A percentile compares a stretch with the other conserved stretches of the same genome.
Conservation (phyloP, 2,113 vertebrate species). For the Esox niger region DNA sequence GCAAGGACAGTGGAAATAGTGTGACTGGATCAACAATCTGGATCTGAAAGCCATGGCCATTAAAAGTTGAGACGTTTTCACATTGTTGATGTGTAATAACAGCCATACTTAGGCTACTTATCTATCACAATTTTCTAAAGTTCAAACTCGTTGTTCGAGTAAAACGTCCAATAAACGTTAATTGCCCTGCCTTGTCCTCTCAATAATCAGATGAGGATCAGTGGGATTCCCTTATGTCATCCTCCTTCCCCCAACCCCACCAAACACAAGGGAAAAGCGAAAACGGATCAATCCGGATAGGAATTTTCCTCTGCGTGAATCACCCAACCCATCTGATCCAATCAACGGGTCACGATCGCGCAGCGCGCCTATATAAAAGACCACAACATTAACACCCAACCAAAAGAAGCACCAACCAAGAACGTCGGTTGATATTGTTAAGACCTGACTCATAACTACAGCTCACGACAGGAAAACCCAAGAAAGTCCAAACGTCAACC, state of each 20-base stretch:
- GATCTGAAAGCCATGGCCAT: too few relatives aligned
- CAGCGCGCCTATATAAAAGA: constrained; percentile 65
- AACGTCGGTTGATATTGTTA: neutral
- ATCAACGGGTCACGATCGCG: constrained; percentile 55
- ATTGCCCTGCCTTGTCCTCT: neutral
- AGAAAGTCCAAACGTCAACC: neutral
- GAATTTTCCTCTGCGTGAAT: constrained; percentile 36
- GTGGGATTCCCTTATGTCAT: neutral
- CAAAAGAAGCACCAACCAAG: constrained; percentile 25
- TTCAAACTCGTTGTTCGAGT: neutral
- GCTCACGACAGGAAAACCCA: neutral
- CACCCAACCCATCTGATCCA: constrained; percentile 53
- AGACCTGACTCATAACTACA: neutral
- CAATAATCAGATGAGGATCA: neutral
- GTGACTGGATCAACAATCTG: too few relatives aligned
- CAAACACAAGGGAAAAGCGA: neutral
- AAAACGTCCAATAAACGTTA: neutral
- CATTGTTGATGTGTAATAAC: too few relatives aligned
- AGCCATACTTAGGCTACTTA: too few relatives aligned
- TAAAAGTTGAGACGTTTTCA: too few relatives aligned
- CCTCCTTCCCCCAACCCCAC: neutral
- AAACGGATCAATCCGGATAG: constrained; percentile 45
- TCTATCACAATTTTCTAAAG: too few relatives aligned
- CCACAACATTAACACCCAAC: constrained; percentile 44
- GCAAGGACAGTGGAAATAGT: too few relatives aligned